phyloP scores from a whole-genome alignment of 2,797 vertebrate genomes.

The Moxostoma hubbsi region DNA sequence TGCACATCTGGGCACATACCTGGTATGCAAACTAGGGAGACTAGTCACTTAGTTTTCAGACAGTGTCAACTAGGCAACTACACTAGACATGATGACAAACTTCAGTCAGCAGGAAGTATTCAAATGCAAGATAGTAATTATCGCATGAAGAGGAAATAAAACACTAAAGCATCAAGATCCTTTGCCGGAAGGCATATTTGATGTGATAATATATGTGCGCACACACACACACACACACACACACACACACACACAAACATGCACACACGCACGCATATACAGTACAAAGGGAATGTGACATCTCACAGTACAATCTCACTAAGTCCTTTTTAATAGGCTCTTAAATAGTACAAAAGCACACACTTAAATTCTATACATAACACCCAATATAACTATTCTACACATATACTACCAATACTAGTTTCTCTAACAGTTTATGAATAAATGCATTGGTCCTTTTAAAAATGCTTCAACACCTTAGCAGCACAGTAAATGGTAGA shows the following conservation, averaged over 20 bases:
- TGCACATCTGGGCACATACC: no score
- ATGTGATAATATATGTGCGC: conserved; percentile 27
- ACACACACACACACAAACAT: background rate
- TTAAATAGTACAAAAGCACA: background rate
- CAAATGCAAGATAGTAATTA: conserved; percentile 45
- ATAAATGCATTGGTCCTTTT: background rate
- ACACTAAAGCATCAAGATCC: conserved; percentile 35
- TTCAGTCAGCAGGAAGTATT: conserved; percentile 9
- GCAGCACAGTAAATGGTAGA: background rate
- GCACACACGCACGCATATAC: background rate
- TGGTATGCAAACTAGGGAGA: no score
- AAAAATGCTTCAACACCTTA: conserved; percentile 7
- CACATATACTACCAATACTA: background rate
- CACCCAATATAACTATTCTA: background rate
- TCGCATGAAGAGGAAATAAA: conserved; percentile 54
- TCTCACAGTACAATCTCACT: conserved; percentile 9
- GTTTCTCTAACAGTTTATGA: background rate
- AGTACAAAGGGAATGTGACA: conserved; percentile 8
- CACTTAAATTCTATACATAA: conserved; percentile 1
- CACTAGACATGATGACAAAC: background rate
- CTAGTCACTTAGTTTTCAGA: no score
- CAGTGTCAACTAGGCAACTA: background rate
- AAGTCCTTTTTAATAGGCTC: conserved; percentile 3
- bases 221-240: no score
- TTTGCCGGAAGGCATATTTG: conserved; percentile 1